phyloP scores from a whole-genome alignment of 2,888 invertebrate genomes.

The Ormyrus rosae region DNA sequence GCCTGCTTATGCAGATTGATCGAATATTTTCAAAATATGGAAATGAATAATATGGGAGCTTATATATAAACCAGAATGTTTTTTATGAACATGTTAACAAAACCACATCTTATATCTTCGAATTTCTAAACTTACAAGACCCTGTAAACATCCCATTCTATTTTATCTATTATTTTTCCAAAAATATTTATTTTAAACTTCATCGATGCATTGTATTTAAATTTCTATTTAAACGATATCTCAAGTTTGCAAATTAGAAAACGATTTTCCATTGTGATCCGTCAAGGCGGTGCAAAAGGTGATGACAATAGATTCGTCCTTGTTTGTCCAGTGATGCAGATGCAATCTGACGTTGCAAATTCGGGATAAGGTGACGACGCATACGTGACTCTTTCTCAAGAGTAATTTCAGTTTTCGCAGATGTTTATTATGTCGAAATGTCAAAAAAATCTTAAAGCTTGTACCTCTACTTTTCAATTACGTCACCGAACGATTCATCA shows the following conservation, averaged over 20 bases:
- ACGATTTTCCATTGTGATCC: neutral
- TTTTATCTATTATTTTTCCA: too few species aligned
- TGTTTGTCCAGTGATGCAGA: slow-evolving; percentile 44
- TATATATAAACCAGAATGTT: too few species aligned
- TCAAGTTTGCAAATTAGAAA: neutral
- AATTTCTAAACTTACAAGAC: too few species aligned
- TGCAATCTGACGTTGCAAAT: slow-evolving; percentile 45
- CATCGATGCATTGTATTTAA: too few species aligned
- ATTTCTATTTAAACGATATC: neutral
- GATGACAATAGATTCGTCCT: slow-evolving; percentile 21
- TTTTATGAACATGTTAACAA: too few species aligned
- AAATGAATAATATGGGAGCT: too few species aligned
- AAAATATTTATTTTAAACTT: too few species aligned
- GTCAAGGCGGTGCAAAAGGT: neutral
- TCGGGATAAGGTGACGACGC: slow-evolving; percentile 12
- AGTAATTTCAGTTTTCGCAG: slow-evolving; percentile 45
- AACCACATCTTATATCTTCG: too few species aligned
- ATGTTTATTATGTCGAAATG: slow-evolving; percentile 32
- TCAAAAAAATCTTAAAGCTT: slow-evolving; percentile 16
- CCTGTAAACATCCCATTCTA: too few species aligned
- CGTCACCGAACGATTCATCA: slow-evolving; percentile 40
- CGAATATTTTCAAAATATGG: too few species aligned
- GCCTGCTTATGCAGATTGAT: too few species aligned
- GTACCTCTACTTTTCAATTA: slow-evolving; percentile 26
- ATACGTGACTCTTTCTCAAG: neutral